phyloP scores from a whole-genome alignment of 1,140 invertebrate genomes.

The Hylyphantes graminicola region DNA sequence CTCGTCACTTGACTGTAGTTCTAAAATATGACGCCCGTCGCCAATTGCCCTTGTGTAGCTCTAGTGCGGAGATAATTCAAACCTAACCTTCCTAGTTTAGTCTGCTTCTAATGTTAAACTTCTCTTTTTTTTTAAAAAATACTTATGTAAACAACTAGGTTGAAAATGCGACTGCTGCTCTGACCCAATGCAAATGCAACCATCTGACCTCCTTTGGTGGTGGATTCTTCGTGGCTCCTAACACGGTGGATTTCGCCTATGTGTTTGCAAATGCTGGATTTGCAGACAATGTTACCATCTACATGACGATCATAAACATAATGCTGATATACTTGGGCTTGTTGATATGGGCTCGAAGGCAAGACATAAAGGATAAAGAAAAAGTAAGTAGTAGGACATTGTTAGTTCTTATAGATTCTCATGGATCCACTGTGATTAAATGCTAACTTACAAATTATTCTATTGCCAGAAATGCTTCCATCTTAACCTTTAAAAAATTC shows the following conservation, averaged over 20 bases:
- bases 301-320: slow-evolving; percentile 71
- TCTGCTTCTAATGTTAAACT: too few relatives aligned
- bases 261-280: slow-evolving; percentile 73
- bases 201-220: slow-evolving; percentile 73
- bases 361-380: slow-evolving; percentile 70
- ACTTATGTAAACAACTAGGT: slow-evolving; percentile 61
- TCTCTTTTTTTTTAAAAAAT: too few relatives aligned
- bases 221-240: slow-evolving; percentile 71
- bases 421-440: too few relatives aligned
- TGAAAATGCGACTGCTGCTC: slow-evolving; percentile 60
- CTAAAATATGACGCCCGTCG: too few relatives aligned
- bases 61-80: too few relatives aligned
- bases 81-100: too few relatives aligned
- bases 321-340: slow-evolving; percentile 68
- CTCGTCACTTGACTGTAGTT: too few relatives aligned
- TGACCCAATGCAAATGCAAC: slow-evolving; percentile 70
- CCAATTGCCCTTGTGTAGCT: too few relatives aligned
- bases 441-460: not conserved
- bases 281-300: slow-evolving; percentile 72
- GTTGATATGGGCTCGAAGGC: slow-evolving; percentile 69
- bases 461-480: too few relatives aligned
- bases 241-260: slow-evolving; percentile 73
- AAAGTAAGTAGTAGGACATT: slow-evolving; percentile 64
- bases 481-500: too few relatives aligned
- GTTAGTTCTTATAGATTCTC: too few relatives aligned